Evolutionary conservation across 2,797 vertebrate species (phyloP), one percentile per base, ranked within the genome.

Genomic region (Periparus ater): DNA sequence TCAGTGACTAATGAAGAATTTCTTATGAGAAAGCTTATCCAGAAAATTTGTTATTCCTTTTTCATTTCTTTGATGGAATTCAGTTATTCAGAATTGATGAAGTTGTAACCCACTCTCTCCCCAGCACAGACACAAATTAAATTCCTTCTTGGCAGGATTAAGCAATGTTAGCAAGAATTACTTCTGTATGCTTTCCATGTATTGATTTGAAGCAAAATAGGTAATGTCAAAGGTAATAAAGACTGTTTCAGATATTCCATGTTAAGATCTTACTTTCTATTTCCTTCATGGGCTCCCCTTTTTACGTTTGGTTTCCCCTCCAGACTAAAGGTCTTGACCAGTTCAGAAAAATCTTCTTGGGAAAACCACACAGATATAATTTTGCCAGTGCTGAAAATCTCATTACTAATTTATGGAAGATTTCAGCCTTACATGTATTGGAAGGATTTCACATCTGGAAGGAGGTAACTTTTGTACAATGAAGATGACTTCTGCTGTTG

Each of bases 191-290:
- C 13, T 77, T 94, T 83, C 62, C 68, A 30, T 36, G 30, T 89
- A 75, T 75, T 88, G 70, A 68, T 88, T 57, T 75, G 76, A 93
- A 89, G 36, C 40, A 85, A 83, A 92, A 58, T 36, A 89, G 54
- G 38, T 62, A 70, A 61, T 21, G 67, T 75, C 45, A 94, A 62
- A 79, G 68, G 40, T 53, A 78, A 51, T 48, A 65, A 68, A 93
- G 23, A 29, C 10, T 34, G 27, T 45, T 91, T 44, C 58, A 85
- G 44, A 48, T 68, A 50, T 29, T 60, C 61, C n/a, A 18, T 19
- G 8, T 68, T 54, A 75, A 76, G 50, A 36, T 51, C 38, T 65
- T 88, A 38, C 20, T 76, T 91, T 75, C 38, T 57, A 2, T 42
- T 74, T 29, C 8, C 48, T 81, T 14, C 25, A 40, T 3, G 9